Evolutionary conservation across 2,113 vertebrate genomes (phyloP), one percentile per base, ranked within the genome.

Genomic region (Thamnaconus septentrionalis): DNA sequence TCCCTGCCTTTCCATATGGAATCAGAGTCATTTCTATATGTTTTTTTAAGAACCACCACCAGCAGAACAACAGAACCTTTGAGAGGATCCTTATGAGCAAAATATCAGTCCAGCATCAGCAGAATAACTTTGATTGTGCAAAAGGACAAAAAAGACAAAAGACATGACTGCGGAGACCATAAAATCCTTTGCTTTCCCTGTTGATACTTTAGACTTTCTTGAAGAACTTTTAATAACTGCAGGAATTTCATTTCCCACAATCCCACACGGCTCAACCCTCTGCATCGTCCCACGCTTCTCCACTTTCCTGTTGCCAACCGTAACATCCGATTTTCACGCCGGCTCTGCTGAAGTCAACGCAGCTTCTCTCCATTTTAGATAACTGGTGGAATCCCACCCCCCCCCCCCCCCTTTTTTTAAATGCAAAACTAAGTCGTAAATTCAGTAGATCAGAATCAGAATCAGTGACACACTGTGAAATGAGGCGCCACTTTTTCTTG

Each of bases 1-100:
- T 66, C 50, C 63, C 63, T 49, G 46, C 4, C 5, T 53, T 53
- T 61, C 12, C 41, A 10, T 50, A 48, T 40, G 42, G 18, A 47
- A 4, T 59, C 56, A 10, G 11, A 61, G 0, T 3, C n/a, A 11
- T 56, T 42, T 18, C 7, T 39, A 2, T 31, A 31, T 2, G 18
- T 31, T 31, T 31, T 31, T 31, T 31, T 31, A 31, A 31, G 18
- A 31, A 31, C 18, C 18, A 31, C 18, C 18, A 31, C 18, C 12
- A 52, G 6, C 48, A 50, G 50, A 52, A 52, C 50, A 52, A 12
- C n/a, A 12, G 50, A 12, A 52, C 5, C 50, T 18, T 12, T 52
- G 3, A 31, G 11, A 51, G 10, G 5, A 4, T 31, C 18, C 18
- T 31, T 31, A 31, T 31, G 18, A 31, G 18, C 18, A 31, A 31